These are phyloP conservation scores for Pachycephus smyrnensis DNA, from an alignment of 2,888 invertebrate species.

Conservation along the genomic window DNA sequence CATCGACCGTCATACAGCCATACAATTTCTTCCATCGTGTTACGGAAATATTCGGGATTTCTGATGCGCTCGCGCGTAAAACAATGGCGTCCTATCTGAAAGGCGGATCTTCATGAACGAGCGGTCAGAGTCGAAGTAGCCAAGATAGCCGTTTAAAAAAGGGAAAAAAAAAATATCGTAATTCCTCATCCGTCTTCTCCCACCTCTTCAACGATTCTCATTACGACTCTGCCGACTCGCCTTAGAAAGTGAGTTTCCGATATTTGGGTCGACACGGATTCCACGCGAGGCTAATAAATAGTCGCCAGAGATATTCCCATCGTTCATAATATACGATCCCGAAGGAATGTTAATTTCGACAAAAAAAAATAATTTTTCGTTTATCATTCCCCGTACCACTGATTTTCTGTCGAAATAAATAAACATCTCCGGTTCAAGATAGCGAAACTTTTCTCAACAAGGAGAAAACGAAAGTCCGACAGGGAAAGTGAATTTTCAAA, in stretches of 20 bases:
- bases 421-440: background rate
- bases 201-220: constrained; percentile 22
- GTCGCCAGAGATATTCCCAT: background rate
- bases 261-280: constrained; percentile 42
- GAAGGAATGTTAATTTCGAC: too few relatives aligned
- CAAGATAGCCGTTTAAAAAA: background rate
- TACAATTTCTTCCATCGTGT: background rate
- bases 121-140: background rate
- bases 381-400: too few relatives aligned
- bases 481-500: background rate
- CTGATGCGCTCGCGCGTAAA: background rate
- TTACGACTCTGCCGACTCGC: constrained; percentile 29
- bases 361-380: too few relatives aligned
- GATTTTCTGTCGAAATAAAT: background rate
- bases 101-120: background rate
- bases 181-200: constrained; percentile 17
- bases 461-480: background rate
- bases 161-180: background rate
- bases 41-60: background rate
- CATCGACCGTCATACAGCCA: background rate
- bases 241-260: constrained; percentile 48
- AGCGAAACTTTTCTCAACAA: background rate
- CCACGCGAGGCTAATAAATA: background rate
- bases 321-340: background rate
- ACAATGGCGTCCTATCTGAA: background rate